A percentile compares a stretch with the other conserved stretches of the same genome.
Evolutionary conservation across 2,888 invertebrate species (phyloP).

Genomic region (Hyles lineata): DNA sequence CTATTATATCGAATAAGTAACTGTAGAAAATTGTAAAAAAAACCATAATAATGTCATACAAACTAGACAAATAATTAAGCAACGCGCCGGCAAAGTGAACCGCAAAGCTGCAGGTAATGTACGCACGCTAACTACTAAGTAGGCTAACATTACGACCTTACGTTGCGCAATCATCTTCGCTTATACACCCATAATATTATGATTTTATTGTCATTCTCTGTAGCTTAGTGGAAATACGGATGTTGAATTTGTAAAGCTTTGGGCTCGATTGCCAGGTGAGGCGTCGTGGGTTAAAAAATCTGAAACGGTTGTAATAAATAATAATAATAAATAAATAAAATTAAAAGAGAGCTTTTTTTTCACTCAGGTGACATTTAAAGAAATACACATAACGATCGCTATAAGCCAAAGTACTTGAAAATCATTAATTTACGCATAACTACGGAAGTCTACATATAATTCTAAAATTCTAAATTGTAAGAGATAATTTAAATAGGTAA

Average conservation of each 20-base stretch:
- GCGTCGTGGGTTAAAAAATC: too few species aligned
- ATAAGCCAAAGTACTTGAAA: too few species aligned
- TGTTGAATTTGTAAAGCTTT: neutral
- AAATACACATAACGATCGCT: too few species aligned
- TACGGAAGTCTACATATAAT: too few species aligned
- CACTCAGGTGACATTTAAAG: too few species aligned
- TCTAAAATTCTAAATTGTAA: too few species aligned
- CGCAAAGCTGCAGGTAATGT: neutral
- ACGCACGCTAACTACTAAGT: neutral
- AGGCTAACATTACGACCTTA: conserved; percentile 15
- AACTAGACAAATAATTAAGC: conserved; percentile 19
- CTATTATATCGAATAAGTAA: neutral
- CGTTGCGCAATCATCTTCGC: neutral
- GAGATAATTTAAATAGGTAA: too few species aligned
- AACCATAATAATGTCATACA: neutral
- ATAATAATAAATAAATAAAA: too few species aligned
- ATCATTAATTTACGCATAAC: too few species aligned
- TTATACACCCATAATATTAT: neutral
- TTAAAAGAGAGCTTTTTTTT: too few species aligned
- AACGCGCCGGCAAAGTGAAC: conserved; percentile 4
- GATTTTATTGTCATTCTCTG: neutral
- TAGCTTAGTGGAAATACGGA: neutral
- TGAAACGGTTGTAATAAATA: too few species aligned
- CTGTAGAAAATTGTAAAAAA: neutral
- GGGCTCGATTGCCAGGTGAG: neutral